phyloP scores from a whole-genome alignment of 2,113 vertebrate genomes.

The Tetrax tetrax region DNA sequence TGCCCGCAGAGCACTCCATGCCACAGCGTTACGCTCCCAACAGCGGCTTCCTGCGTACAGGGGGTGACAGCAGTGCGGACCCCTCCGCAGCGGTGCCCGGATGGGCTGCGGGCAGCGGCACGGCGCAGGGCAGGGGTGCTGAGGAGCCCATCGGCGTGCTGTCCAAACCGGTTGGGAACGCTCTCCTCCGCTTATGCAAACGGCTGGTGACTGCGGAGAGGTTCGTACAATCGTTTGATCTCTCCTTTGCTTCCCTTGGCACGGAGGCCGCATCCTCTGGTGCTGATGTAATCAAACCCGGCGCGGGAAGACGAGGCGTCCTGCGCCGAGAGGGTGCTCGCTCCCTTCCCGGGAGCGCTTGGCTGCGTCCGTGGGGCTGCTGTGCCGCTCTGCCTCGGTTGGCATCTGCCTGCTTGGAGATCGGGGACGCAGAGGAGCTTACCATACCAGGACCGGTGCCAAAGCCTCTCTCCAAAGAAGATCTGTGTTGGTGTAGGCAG shows the following conservation, averaged over 20 bases:
- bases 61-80: background rate
- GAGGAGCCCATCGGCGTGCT: background rate
- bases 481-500: background rate
- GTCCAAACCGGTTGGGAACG: constrained; percentile 7
- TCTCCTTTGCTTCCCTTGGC: constrained; percentile 55
- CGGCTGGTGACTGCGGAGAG: background rate
- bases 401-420: background rate
- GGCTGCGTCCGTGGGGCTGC: background rate
- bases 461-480: background rate
- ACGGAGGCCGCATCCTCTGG: background rate
- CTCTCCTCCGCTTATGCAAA: background rate
- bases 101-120: background rate
- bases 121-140: background rate
- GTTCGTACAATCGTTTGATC: background rate
- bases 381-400: background rate
- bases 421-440: background rate
- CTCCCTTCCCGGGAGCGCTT: background rate
- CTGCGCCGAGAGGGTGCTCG: background rate
- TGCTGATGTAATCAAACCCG: background rate
- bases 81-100: background rate
- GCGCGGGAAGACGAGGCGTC: background rate
- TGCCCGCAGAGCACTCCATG: rapidly evolving
- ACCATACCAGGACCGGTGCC: rapidly evolving
- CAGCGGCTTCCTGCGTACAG: rapidly evolving
- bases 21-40: rapidly evolving